Evolutionary conservation across 2,113 vertebrate genomes (phyloP).

Genomic region (Corythornis cristatus): DNA sequence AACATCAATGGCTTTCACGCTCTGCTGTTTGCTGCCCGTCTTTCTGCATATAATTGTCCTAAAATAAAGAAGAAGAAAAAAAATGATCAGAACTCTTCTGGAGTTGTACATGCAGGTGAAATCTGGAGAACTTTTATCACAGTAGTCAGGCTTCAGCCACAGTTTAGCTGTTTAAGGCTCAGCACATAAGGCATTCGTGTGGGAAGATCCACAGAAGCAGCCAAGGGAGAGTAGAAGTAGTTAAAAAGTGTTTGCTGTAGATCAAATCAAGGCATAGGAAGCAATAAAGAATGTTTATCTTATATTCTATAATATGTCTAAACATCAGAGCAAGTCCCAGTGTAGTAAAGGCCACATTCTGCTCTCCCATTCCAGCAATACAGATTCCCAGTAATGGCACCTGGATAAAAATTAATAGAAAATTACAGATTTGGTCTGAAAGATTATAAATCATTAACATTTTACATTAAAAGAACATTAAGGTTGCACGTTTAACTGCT

Average conservation of each 20-base stretch:
- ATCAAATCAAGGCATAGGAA: neutral
- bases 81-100: slow-evolving; percentile 45
- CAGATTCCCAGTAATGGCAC: neutral
- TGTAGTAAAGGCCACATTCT: neutral
- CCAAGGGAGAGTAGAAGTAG: neutral
- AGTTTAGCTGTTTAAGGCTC: neutral
- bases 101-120: neutral
- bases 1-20: slow-evolving; percentile 82
- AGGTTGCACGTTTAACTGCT: neutral
- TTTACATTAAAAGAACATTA: neutral
- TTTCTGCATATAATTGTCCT: slow-evolving; percentile 88
- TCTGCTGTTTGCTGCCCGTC: slow-evolving; percentile 75
- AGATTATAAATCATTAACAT: neutral
- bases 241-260: neutral
- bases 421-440: neutral
- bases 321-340: neutral
- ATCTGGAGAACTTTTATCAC: neutral
- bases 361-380: neutral
- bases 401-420: neutral
- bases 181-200: neutral
- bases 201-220: neutral
- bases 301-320: neutral
- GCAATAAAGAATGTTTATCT: neutral
- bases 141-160: neutral
- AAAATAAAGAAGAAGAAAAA: slow-evolving; percentile 61